A percentile compares a stretch with the other conserved stretches of the same genome.
Evolutionary conservation across 1,140 invertebrate species (phyloP).

Genomic region (Drosophila tropicalis): DNA sequence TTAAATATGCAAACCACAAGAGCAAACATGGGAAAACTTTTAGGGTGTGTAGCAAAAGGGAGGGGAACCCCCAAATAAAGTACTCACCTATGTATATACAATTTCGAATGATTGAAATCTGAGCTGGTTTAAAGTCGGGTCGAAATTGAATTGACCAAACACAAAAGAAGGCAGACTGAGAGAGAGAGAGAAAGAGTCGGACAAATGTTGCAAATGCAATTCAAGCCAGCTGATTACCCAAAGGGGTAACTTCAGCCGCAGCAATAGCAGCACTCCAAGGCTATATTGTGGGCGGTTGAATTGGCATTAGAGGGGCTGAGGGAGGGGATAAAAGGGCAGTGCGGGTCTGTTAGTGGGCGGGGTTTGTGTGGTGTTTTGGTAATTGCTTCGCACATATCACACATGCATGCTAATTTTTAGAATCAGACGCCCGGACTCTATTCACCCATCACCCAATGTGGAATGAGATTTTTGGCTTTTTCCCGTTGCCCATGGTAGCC

Average conservation of each 20-base stretch:
- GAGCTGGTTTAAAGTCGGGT: constrained; percentile 33
- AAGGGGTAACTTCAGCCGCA: not conserved
- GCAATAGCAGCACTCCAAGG: not conserved
- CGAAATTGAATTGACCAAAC: constrained; percentile 7
- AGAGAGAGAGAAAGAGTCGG: not conserved
- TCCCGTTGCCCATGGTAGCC: constrained; percentile 20
- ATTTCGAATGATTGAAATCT: constrained; percentile 61
- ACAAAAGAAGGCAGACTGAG: not conserved
- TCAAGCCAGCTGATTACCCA: constrained; percentile 18
- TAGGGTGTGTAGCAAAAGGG: constrained; percentile 13
- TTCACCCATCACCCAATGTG: constrained; percentile 6
- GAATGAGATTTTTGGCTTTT: constrained; percentile 60
- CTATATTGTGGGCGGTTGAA: not conserved
- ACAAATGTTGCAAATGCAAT: constrained; percentile 29
- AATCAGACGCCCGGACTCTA: constrained; percentile 16
- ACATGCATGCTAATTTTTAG: constrained; percentile 70
- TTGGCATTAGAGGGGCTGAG: not conserved
- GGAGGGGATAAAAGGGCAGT: not conserved
- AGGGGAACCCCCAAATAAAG: not conserved
- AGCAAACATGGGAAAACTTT: constrained; percentile 59
- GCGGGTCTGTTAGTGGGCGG: not conserved
- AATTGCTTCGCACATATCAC: constrained; percentile 70
- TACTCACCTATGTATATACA: not conserved
- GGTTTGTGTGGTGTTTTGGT: constrained; percentile 54
- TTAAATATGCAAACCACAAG: constrained; percentile 53